phyloP scores from a whole-genome alignment of 2,113 vertebrate genomes.

The Gavialis gangeticus region DNA sequence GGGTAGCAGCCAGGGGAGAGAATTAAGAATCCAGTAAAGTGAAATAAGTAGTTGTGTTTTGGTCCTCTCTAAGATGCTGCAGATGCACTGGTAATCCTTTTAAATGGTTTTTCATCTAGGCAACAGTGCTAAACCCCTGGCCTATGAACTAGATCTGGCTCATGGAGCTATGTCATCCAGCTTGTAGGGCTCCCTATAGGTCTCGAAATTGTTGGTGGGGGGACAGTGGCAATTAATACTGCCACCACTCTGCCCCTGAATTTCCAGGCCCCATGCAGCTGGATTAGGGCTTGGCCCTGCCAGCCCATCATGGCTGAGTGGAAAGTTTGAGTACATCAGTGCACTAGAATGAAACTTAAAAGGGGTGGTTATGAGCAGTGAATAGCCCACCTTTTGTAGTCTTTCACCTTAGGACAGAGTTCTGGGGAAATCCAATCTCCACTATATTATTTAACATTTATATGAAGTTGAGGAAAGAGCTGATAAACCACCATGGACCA shows the following conservation, averaged over 20 bases:
- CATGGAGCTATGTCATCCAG: no score
- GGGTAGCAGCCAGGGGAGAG: not conserved
- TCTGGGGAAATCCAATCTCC: not conserved
- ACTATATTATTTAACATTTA: not conserved
- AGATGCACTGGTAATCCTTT: not conserved
- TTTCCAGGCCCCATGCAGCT: no score
- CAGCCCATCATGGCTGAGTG: no score
- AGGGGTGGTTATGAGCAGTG: not conserved
- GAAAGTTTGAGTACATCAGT: no score
- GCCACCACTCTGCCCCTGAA: no score
- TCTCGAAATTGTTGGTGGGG: no score
- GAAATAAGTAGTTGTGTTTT: not conserved
- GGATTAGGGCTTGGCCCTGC: no score
- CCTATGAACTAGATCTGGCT: no score
- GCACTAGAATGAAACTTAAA: no score
- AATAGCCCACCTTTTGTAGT: not conserved
- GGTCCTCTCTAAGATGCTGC: not conserved
- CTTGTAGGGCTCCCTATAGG: no score
- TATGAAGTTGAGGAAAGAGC: not conserved
- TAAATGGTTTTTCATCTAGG: not conserved
- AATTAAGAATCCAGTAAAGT: not conserved
- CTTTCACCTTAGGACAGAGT: not conserved
- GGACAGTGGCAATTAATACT: no score
- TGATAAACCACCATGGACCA: accelerated
- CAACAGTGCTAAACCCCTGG: no score